Evolutionary conservation across 2,113 vertebrate species (phyloP).

Genomic region (Phasianus colchicus): DNA sequence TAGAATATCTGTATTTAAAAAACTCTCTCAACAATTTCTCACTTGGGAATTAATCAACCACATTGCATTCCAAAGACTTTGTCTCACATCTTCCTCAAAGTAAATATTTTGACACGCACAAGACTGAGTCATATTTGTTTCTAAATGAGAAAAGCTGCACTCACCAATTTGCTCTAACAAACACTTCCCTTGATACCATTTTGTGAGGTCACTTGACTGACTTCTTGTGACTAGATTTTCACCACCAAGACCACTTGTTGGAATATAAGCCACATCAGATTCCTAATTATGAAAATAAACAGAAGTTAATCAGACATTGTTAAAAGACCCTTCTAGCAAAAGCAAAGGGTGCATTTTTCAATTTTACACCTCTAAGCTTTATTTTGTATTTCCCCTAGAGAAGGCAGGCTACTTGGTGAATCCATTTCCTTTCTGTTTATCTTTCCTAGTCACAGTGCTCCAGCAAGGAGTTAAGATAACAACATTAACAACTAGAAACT

Average conservation of each 20-base stretch:
- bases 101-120: neutral
- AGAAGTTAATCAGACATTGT: neutral
- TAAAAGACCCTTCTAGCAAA: neutral
- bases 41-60: neutral
- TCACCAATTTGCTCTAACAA: constrained; percentile 96
- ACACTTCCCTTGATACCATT: constrained; percentile 93
- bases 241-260: constrained; percentile 95
- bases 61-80: neutral
- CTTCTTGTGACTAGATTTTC: constrained; percentile 90
- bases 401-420: neutral
- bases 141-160: neutral
- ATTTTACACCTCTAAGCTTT: rapidly evolving
- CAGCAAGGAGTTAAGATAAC: neutral
- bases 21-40: neutral
- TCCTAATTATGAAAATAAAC: constrained; percentile 82
- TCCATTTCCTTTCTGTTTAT: neutral
- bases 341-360: neutral
- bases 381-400: rapidly evolving
- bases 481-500: neutral
- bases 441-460: neutral
- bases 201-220: constrained; percentile 83
- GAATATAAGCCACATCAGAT: constrained; percentile 93
- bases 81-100: neutral
- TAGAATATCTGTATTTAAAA: neutral
- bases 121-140: neutral